Evolutionary conservation across 2,888 invertebrate species (phyloP).

Genomic region (Apodemia mormo): DNA sequence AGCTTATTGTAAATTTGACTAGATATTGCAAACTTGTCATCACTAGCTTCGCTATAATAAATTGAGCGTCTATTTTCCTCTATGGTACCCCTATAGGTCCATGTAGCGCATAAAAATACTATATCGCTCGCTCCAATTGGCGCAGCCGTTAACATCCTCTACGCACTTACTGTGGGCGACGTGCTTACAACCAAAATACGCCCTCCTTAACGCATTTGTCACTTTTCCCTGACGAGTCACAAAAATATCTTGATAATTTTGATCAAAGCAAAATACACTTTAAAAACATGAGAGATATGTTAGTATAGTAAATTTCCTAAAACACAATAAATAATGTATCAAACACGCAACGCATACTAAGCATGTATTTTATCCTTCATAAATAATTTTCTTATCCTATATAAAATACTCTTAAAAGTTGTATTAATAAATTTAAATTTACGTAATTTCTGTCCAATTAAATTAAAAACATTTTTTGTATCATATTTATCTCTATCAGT

Average conservation of each 20-base stretch:
- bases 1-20: background rate
- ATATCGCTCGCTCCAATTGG: conserved; percentile 5
- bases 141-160: conserved; percentile 41
- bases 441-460: too few relatives aligned
- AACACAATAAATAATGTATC: background rate
- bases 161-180: conserved; percentile 81
- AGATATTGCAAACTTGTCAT: background rate
- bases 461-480: too few relatives aligned
- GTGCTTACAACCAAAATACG: conserved; percentile 81
- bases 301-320: background rate
- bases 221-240: conserved; percentile 75
- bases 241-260: conserved; percentile 36
- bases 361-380: too few relatives aligned
- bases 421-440: too few relatives aligned
- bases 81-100: conserved; percentile 47
- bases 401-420: too few relatives aligned
- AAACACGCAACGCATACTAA: background rate
- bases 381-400: too few relatives aligned
- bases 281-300: conserved; percentile 10
- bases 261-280: conserved; percentile 2
- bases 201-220: conserved; percentile 77
- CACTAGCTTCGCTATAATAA: conserved; percentile 33
- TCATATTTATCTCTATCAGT: too few relatives aligned
- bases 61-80: conserved; percentile 43
- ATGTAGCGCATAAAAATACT: conserved; percentile 29